Conservation (phyloP, 2,113 vertebrate species). For the Himantopus leucocephalus region DNA sequence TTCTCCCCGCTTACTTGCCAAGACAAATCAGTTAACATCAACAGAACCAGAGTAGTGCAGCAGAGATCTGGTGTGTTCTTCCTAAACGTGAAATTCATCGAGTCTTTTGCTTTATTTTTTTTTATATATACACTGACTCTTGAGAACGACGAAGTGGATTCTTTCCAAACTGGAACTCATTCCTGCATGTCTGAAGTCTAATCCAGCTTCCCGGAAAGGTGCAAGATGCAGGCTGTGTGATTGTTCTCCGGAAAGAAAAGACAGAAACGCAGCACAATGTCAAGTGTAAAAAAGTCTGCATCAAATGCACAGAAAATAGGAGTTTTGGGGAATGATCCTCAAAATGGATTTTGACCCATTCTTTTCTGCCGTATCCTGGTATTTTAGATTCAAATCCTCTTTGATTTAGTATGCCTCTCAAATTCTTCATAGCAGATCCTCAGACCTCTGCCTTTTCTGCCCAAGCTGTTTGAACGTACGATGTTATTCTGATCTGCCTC, state of each 20-base stretch:
- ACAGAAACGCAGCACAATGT: background rate
- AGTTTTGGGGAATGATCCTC: background rate
- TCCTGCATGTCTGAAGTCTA: background rate
- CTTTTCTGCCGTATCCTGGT: background rate
- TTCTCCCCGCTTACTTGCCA: constrained; percentile 8
- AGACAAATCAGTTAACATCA: constrained; percentile 15
- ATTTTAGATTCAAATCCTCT: background rate
- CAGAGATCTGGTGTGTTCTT: background rate
- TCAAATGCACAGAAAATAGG: background rate
- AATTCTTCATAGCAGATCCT: background rate
- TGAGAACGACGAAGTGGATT: background rate
- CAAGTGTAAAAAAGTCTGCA: background rate
- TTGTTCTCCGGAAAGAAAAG: background rate
- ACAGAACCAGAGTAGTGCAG: background rate
- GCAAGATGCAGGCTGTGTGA: background rate
- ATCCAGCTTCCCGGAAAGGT: constrained; percentile 1
- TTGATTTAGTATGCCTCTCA: background rate
- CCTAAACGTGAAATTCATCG: background rate
- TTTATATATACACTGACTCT: background rate
- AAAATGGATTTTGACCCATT: background rate
- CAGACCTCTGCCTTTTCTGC: background rate
- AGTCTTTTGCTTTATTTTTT: background rate
- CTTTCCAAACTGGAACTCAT: background rate
- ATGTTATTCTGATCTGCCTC: background rate
- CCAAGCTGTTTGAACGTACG: background rate